A percentile compares a stretch with the other conserved stretches of the same genome.
phyloP scores from a whole-genome alignment of 2,888 invertebrate species.

The Hydraecia micacea region DNA sequence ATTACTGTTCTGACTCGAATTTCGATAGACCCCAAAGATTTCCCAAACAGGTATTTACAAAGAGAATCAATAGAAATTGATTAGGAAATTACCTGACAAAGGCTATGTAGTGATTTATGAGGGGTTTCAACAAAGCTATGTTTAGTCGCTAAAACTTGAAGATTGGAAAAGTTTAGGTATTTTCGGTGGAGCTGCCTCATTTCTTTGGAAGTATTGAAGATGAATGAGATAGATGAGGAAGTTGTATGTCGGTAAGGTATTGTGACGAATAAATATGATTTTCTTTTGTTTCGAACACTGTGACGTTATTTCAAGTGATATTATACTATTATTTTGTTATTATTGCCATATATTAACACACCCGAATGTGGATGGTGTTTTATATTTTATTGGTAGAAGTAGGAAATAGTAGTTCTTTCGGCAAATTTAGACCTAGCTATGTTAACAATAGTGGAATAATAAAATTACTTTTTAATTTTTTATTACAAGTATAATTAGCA shows the following conservation, averaged over 20 bases:
- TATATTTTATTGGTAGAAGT: neutral
- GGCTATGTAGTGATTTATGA: constrained; percentile 46
- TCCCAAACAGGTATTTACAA: neutral
- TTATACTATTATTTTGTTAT: too few relatives aligned
- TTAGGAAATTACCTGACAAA: constrained; percentile 48
- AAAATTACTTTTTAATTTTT: neutral
- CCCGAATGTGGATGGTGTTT: neutral
- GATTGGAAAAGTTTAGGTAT: constrained; percentile 59
- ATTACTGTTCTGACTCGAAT: neutral
- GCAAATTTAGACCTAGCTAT: neutral
- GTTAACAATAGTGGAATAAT: neutral
- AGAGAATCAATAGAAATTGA: constrained; percentile 31
- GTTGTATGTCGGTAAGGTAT: neutral
- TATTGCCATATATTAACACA: too few relatives aligned
- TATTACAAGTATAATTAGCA: neutral
- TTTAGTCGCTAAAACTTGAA: constrained; percentile 45
- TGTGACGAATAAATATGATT: neutral
- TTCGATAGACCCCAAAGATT: neutral
- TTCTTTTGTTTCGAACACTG: constrained; percentile 1
- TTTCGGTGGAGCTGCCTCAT: constrained; percentile 40
- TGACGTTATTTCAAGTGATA: neutral
- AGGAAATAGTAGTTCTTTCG: neutral
- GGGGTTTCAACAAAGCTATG: constrained; percentile 35
- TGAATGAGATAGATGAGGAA: constrained; percentile 17
- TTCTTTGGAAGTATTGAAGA: constrained; percentile 37